Evolutionary conservation across 2,797 vertebrate genomes (phyloP).

Genomic region (Psittacula echo): DNA sequence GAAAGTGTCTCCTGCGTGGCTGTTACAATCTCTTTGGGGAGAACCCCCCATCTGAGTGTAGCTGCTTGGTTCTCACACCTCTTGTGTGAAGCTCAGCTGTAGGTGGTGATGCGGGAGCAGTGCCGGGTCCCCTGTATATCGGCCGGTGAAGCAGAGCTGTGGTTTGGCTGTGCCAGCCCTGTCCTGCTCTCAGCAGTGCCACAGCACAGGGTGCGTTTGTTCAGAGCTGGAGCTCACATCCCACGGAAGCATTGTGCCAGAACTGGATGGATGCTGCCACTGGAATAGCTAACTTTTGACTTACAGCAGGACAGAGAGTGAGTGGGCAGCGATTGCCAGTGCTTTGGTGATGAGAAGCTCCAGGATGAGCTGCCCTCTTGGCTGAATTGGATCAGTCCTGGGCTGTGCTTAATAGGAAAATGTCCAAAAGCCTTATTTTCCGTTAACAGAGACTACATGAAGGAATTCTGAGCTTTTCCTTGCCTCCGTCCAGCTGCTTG

Average conservation of each 20-base stretch:
- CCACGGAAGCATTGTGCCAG: not conserved
- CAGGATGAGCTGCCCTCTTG: not conserved
- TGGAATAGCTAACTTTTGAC: not conserved
- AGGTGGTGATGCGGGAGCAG: not conserved
- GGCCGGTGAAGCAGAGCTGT: not conserved
- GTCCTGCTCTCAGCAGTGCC: rapidly evolving
- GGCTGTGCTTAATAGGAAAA: not conserved
- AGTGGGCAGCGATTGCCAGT: not conserved
- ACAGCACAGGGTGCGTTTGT: rapidly evolving
- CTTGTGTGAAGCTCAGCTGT: not conserved
- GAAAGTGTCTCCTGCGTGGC: not conserved
- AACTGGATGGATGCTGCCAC: not conserved
- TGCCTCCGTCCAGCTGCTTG: not conserved
- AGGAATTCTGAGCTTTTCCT: not conserved
- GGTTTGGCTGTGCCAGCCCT: rapidly evolving
- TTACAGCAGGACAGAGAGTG: not conserved
- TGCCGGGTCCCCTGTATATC: not conserved
- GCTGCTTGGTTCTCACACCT: not conserved
- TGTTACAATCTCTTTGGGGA: rapidly evolving
- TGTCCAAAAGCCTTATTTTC: not conserved
- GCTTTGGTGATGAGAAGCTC: not conserved
- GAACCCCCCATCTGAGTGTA: rapidly evolving
- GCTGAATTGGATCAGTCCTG: not conserved
- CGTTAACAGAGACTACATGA: rapidly evolving
- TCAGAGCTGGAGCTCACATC: not conserved